These are phyloP conservation scores for Conchocele bisecta DNA, from an alignment of 2,888 invertebrate species.

Conservation along the genomic window DNA sequence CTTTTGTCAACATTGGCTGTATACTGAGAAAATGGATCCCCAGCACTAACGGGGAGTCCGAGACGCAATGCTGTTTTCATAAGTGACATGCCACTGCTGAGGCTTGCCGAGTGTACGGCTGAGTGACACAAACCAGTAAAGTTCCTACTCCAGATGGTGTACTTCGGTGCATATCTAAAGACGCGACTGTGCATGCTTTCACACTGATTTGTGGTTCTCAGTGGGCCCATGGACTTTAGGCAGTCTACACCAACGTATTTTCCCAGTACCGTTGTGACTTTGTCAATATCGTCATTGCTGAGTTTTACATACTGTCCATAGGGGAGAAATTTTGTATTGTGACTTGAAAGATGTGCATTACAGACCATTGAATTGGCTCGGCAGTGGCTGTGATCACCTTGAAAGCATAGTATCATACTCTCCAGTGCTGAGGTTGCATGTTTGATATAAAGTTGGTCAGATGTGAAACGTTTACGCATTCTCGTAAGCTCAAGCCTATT, in stretches of 20 bases:
- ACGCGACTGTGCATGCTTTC: slow-evolving; percentile 17
- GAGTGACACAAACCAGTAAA: slow-evolving; percentile 15
- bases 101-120: slow-evolving; percentile 5
- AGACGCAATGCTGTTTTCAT: not conserved
- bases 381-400: slow-evolving; percentile 4
- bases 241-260: not conserved
- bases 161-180: slow-evolving; percentile 15
- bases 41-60: slow-evolving; percentile 4
- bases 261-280: not conserved
- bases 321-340: slow-evolving; percentile 4
- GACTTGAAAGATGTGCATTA: slow-evolving; percentile 3
- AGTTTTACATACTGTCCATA: slow-evolving; percentile 17
- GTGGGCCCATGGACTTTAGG: slow-evolving; percentile 5
- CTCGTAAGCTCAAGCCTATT: slow-evolving; percentile 1
- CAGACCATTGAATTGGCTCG: slow-evolving; percentile 7
- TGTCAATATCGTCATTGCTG: slow-evolving; percentile 5
- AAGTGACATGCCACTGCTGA: not conserved
- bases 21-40: no score
- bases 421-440: not conserved
- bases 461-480: not conserved
- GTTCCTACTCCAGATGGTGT: slow-evolving; percentile 23
- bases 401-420: slow-evolving; percentile 3
- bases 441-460: not conserved
- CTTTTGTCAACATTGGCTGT: no score
- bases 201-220: slow-evolving; percentile 16